Conservation (phyloP, 2,888 invertebrate genomes). For the Camponotus fellah region DNA sequence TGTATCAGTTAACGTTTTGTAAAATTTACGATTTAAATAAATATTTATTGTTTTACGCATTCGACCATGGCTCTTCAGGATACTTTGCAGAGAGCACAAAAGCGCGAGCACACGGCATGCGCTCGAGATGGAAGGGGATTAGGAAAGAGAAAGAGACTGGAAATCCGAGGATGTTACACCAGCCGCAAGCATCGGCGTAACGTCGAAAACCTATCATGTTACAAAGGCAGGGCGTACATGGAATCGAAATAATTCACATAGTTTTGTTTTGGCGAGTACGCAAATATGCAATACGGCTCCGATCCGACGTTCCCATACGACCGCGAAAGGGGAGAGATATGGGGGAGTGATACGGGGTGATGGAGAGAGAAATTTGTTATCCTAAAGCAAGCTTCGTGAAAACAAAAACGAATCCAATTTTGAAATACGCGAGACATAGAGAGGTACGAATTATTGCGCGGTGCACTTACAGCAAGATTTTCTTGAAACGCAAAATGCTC, state of each 20-base stretch:
- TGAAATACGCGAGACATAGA: conserved; percentile 12
- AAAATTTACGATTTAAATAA: not conserved
- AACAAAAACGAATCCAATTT: conserved; percentile 25
- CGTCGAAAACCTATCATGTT: conserved; percentile 71
- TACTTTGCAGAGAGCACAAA: conserved; percentile 13
- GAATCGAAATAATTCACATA: conserved; percentile 75
- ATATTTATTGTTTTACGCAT: not conserved
- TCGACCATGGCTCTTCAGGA: conserved; percentile 31
- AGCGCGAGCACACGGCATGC: conserved; percentile 17
- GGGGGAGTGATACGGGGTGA: not conserved
- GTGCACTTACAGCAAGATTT: not conserved
- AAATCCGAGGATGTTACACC: conserved; percentile 52
- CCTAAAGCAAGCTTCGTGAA: conserved; percentile 25
- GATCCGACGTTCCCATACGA: conserved; percentile 28
- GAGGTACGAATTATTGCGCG: not conserved
- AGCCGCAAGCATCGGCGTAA: conserved; percentile 69
- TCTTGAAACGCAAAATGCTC: not conserved
- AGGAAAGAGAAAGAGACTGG: conserved; percentile 19
- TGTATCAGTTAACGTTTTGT: not conserved
- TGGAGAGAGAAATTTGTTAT: conserved; percentile 21
- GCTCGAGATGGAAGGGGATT: too few species aligned
- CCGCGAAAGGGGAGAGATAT: not conserved
- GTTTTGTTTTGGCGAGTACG: conserved; percentile 60
- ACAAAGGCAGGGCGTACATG: conserved; percentile 67
- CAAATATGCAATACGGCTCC: conserved; percentile 66